Evolutionary conservation across 2,113 vertebrate genomes (phyloP).

Genomic region (Numida meleagris): DNA sequence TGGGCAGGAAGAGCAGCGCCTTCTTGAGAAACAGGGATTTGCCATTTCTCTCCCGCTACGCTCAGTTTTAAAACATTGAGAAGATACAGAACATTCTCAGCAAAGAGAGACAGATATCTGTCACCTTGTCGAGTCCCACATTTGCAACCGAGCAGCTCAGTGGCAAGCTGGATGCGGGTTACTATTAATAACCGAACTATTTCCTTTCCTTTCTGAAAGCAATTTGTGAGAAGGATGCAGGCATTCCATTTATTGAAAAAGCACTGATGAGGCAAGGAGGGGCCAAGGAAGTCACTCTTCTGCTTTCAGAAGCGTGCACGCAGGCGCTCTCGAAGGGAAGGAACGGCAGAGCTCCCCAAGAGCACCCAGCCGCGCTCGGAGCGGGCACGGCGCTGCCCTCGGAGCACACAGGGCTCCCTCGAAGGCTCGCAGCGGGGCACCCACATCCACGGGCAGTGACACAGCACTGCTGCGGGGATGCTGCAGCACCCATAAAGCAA

Average conservation of each 20-base stretch:
- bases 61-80: background rate
- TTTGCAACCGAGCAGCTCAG: background rate
- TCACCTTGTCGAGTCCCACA: background rate
- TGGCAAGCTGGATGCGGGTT: conserved; percentile 43
- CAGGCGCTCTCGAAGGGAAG: background rate
- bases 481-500: no score
- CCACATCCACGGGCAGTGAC: no score
- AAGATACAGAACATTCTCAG: background rate
- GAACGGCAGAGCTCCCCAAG: background rate
- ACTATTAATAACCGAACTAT: conserved; percentile 63
- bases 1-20: background rate
- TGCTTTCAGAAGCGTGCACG: background rate
- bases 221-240: conserved; percentile 24
- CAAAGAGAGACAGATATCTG: background rate
- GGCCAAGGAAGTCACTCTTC: background rate
- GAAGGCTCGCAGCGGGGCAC: no score
- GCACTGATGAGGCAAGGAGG: background rate
- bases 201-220: conserved; percentile 3
- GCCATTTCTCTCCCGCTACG: background rate
- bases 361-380: no score
- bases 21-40: background rate
- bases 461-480: no score
- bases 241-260: conserved; percentile 17
- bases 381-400: no score
- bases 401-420: background rate